Base-by-base conservation (phyloP, 1,140 invertebrate genomes). In the Stratiolaelaps scimitus region DNA sequence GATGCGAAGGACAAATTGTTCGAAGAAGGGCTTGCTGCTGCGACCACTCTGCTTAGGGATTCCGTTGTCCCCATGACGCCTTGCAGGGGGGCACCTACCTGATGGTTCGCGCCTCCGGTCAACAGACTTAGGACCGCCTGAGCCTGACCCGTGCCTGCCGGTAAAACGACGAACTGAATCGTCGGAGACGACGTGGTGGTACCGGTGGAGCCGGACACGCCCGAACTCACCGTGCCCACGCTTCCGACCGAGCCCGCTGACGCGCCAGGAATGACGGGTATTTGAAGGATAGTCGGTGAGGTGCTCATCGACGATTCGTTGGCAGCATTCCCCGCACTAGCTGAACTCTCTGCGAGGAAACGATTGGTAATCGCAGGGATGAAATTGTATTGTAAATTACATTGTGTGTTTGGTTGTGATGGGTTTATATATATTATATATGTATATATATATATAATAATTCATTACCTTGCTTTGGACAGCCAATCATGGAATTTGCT, bases 111-210 rank as follows among this genome's bases (percentile, higher is more conserved):
- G 10, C 34, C 34, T 1, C 53, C 23, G 4, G 53, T 26, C 15
- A 60, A 29, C 1, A 60, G 53, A 10, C 34, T 23, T 34, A 60
- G 53, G 20, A 60, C 53, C 13, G 53, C 53, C 10, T 60, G 53
- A 26, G 53, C 53, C 19, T 20, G 19, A 13, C 26, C 53, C 26
- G 53, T 60, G 23, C 26, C 19, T 20, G 47, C 47, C 26, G 47
- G 53, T 19, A 60, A 15, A 1, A 60, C 53, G 53, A 60, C 53
- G 23, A 60, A 60, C 23, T 60, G 53, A 29, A 60, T 60, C 15
- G 53, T 60, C 10, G 53, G 53, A 15, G 26, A 34, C 1, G 53
- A 26, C 26, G 26, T 23, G 15, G 53, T 26, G 23, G 53, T 40
- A n/a, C n/a, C 47, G 4, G 47, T 6, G 15, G 53, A n/a, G 10